These are phyloP conservation scores for Caligus rogercresseyi DNA, from an alignment of 1,140 invertebrate genomes.

Conservation along the genomic window DNA sequence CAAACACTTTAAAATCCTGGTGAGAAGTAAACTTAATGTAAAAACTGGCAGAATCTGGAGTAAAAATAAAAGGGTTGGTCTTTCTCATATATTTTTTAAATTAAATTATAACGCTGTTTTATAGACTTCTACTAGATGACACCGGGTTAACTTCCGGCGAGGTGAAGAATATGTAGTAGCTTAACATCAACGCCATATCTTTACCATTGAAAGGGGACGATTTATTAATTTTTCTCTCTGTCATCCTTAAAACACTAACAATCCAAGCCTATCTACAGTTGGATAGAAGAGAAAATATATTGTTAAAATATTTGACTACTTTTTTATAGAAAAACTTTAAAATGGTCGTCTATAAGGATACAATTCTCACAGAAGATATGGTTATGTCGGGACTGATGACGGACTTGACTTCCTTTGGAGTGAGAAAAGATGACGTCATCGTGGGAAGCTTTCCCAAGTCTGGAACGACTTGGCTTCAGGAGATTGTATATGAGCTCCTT, in stretches of 20 bases:
- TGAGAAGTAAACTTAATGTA: no score
- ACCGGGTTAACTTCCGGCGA: not conserved
- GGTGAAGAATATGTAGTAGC: not conserved
- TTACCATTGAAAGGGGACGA: slow-evolving; percentile 1
- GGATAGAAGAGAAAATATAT: not conserved
- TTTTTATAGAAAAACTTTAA: not conserved
- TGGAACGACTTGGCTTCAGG: slow-evolving; percentile 16
- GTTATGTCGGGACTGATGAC: not conserved
- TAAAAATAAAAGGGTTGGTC: no score
- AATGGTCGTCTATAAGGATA: slow-evolving; percentile 3
- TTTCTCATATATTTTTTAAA: no score
- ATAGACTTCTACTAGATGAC: no score
- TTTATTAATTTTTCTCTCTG: not conserved
- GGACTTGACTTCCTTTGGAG: not conserved
- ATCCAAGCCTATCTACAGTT: not conserved
- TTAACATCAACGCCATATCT: not conserved
- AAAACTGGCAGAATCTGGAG: no score
- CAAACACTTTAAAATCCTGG: no score
- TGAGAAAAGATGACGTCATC: not conserved
- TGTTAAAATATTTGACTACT: not conserved
- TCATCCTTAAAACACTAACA: no score
- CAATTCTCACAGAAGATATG: slow-evolving; percentile 5
- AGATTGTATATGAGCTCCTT: slow-evolving; percentile 2
- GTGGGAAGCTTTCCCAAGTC: slow-evolving; percentile 15
- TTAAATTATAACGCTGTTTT: no score